Base-by-base conservation (phyloP, 2,888 invertebrate genomes). In the Liopterus haemorrhoidalis region DNA sequence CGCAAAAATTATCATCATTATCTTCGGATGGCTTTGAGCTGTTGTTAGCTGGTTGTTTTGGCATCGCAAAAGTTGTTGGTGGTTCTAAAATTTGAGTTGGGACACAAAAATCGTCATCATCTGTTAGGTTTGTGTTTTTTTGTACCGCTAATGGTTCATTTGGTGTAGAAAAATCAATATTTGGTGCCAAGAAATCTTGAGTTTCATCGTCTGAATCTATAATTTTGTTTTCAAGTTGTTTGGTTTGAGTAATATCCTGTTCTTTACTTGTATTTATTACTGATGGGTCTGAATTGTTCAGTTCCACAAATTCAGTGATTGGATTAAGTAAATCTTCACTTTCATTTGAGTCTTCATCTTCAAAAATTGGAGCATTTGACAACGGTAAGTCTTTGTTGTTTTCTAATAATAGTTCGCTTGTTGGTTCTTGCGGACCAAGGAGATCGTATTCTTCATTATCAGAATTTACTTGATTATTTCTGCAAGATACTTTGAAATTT, bases 391-490 rank as follows among this genome's bases (percentile, higher is more conserved):
- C 9, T 38, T n/a, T n/a, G n/a, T n/a, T n/a, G n/a, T n/a, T n/a
- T n/a, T n/a, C n/a, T n/a, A n/a, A n/a, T n/a, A n/a, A n/a, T n/a
- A n/a, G n/a, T n/a, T n/a, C n/a, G n/a, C n/a, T 33, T 20, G 20
- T 5, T 33, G 3, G 3, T 8, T 5, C 20, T 5, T 18, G 5
- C 12, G 5, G 31, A 4, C 12, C 11, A 4, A 15, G 11, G 3
- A 31, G 3, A 14, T 9, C 15, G 31, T 31, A 21, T 37, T 3
- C 18, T 27, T 27, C 9, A 38, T 37, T 39, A 14, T 27, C 3
- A 16, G 9, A n/a, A 24, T 47, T 37, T 43, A 25, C 22, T 37
- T 9, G 16, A n/a, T 33, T 31, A 41, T 31, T 37, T 22, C 27
- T 27, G 8, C 16, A 14, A 14, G 15, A 3, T 31, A 4, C 5